phyloP scores from a whole-genome alignment of 2,113 vertebrate genomes.

The Ibidorhyncha struthersii region DNA sequence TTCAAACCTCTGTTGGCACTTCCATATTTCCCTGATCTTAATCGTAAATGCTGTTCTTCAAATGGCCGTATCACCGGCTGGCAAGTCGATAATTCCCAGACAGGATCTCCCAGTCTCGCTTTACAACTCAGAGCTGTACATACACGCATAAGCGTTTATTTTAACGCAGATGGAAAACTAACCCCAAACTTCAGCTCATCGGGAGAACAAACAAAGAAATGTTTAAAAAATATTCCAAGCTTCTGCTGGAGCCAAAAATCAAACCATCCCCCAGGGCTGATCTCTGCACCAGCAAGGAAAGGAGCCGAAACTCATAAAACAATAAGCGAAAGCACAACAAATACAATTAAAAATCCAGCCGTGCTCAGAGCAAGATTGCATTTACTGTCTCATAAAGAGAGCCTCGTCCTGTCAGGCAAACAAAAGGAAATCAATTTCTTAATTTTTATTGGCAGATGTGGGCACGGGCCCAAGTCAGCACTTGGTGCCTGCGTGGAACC shows the following conservation, averaged over 20 bases:
- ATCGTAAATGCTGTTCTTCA: slow-evolving; percentile 2
- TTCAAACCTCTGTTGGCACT: not conserved
- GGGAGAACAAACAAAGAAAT: not conserved
- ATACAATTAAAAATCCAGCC: slow-evolving; percentile 77
- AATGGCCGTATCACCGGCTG: not conserved
- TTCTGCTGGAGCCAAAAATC: slow-evolving; percentile 65
- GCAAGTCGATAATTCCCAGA: not conserved
- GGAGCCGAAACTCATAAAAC: slow-evolving; percentile 73
- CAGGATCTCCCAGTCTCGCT: not conserved
- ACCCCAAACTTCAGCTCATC: slow-evolving; percentile 10
- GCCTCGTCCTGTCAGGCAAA: slow-evolving; percentile 73
- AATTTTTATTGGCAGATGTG: slow-evolving; percentile 78
- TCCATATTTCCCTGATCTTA: not conserved
- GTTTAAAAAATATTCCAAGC: slow-evolving; percentile 10
- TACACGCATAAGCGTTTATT: rapidly evolving
- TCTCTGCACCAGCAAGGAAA: slow-evolving; percentile 51
- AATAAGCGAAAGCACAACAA: slow-evolving; percentile 69
- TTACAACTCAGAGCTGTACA: not conserved
- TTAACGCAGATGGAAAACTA: not conserved
- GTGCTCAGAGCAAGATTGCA: slow-evolving; percentile 70
- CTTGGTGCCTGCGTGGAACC: not conserved
- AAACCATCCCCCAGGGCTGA: slow-evolving; percentile 55
- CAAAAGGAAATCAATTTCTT: slow-evolving; percentile 82
- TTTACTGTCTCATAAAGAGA: slow-evolving; percentile 76
- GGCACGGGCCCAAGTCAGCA: slow-evolving; percentile 39